Percentiles rank a stretch among this genome's conserved stretches.
Evolutionary conservation across 1,140 invertebrate genomes (phyloP).

Genomic region (Drosophila bocki): DNA sequence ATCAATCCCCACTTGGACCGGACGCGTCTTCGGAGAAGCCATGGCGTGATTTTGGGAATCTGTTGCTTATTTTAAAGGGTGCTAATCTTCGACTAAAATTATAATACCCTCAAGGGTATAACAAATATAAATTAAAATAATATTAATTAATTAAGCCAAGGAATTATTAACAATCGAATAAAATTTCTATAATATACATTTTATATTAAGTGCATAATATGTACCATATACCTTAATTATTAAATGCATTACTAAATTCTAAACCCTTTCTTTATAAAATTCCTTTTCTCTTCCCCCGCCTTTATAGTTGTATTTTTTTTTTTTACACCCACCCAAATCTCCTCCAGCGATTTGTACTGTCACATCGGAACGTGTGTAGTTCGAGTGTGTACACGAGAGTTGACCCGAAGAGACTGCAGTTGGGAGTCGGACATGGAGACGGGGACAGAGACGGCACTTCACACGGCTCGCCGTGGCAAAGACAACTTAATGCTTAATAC

Average conservation of each 20-base stretch:
- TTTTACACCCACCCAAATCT: constrained; percentile 27
- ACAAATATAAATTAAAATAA: no score
- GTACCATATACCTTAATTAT: no score
- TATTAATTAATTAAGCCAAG: no score
- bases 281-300: neutral
- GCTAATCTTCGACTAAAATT: no score
- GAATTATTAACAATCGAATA: no score
- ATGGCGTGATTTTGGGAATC: no score
- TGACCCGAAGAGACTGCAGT: constrained; percentile 33
- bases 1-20: no score
- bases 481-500: constrained; percentile 82
- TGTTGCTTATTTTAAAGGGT: no score
- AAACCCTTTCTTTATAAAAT: neutral
- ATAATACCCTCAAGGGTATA: no score
- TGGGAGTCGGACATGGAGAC: constrained; percentile 9
- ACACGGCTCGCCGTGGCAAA: constrained; percentile 66
- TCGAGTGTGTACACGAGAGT: constrained; percentile 25
- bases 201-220: no score
- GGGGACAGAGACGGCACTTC: constrained; percentile 62
- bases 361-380: constrained; percentile 42
- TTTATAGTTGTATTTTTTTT: neutral
- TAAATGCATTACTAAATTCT: neutral
- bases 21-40: no score
- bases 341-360: constrained; percentile 35
- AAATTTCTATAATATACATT: no score